A percentile compares a stretch with the other conserved stretches of the same genome.
Conservation (phyloP, 2,113 vertebrate genomes). For the Rhinopomastus cyanomelas region DNA sequence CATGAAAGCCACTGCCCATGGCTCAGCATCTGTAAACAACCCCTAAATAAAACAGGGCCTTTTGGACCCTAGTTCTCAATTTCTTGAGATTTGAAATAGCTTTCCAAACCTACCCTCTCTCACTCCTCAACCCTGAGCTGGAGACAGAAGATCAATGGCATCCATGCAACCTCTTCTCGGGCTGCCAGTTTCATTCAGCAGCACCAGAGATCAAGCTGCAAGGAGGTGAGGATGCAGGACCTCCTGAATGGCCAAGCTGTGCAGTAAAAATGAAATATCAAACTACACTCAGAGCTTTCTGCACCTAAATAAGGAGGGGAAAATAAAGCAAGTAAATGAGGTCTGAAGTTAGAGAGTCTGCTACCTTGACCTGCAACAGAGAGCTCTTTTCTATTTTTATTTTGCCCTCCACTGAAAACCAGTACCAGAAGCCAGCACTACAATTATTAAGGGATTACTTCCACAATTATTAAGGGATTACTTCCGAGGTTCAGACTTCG, state of each 20-base stretch:
- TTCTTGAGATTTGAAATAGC: neutral
- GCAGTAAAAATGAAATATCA: neutral
- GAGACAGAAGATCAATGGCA: neutral
- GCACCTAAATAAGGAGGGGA: neutral
- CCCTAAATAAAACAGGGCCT: neutral
- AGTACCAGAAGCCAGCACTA: neutral
- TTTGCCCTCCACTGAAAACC: neutral
- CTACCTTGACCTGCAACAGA: slow-evolving; percentile 2
- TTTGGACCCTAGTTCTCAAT: neutral
- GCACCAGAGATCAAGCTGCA: neutral
- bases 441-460: slow-evolving; percentile 15
- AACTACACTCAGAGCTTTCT: neutral
- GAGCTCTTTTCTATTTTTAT: neutral
- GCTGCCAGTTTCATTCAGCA: neutral
- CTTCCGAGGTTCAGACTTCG: neutral
- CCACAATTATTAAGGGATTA: neutral
- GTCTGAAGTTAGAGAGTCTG: neutral
- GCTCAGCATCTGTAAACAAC: neutral
- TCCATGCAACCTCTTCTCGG: neutral
- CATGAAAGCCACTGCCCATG: neutral
- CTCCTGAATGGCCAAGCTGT: neutral
- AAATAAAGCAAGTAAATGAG: neutral
- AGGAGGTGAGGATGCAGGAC: neutral
- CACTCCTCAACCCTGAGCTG: neutral
- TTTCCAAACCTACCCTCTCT: neutral